Conservation (phyloP, 2,113 vertebrate genomes). For the Gobiocypris rarus region DNA sequence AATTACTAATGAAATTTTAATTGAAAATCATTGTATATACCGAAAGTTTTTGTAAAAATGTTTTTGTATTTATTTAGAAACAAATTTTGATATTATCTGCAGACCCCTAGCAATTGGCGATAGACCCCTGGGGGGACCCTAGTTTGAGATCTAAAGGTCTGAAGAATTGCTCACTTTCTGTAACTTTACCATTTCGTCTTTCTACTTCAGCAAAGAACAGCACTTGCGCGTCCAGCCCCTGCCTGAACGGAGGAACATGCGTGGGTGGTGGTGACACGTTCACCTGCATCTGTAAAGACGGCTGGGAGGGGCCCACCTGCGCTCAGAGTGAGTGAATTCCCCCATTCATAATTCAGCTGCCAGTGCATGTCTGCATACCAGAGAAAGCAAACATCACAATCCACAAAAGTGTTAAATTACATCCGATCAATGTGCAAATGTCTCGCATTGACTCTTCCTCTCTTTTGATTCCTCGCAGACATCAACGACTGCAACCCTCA, state of each 20-base stretch:
- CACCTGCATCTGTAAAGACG: conserved; percentile 97
- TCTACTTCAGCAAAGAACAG: conserved; percentile 85
- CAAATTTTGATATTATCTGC: not conserved
- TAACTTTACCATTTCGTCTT: not conserved
- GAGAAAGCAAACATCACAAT: not conserved
- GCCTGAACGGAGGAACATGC: conserved; percentile 91
- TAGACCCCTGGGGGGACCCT: not conserved
- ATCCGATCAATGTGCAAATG: not conserved
- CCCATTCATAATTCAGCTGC: not conserved
- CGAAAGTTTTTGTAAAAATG: too few species aligned
- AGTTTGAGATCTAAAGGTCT: not conserved
- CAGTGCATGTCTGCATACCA: conserved; percentile 25
- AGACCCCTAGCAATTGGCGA: not conserved
- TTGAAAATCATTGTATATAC: too few species aligned
- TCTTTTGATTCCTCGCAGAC: conserved; percentile 74
- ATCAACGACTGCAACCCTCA: conserved; percentile 96
- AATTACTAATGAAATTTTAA: not conserved
- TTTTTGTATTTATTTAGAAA: not conserved
- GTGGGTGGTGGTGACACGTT: conserved; percentile 93
- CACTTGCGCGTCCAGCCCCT: conserved; percentile 91
- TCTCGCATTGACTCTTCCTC: not conserved
- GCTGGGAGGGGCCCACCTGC: conserved; percentile 95
- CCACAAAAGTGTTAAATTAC: not conserved
- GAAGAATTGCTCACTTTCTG: conserved; percentile 4
- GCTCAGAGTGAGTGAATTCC: conserved; percentile 83